Evolutionary conservation across 2,888 invertebrate species (phyloP), one percentile per base, ranked within the genome.

Genomic region (Venusia cambrica): DNA sequence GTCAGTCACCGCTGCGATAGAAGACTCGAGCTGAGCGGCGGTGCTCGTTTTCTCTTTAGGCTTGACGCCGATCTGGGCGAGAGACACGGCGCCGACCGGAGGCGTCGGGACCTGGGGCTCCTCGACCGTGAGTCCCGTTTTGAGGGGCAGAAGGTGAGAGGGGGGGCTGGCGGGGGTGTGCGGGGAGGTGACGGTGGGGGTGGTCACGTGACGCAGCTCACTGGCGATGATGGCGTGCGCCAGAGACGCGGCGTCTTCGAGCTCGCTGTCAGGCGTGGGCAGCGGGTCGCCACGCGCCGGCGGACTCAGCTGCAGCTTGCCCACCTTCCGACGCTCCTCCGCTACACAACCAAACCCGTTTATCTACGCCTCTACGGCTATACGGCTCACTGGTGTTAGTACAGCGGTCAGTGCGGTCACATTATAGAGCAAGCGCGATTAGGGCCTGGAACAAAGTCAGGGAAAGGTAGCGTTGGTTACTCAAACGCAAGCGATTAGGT

Each of bases 401-500:
- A 69, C 72, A 78, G 75, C 83, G 45, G 85, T 88, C 88, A 88
- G 87, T 88, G 87, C 83, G 76, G 70, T 88, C 88, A 88, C 88
- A 88, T 85, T 83, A 88, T 71, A 78, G 87, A 80, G 81, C 88
- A 88, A 88, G 87, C 87, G 81, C 87, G 87, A 87, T 87, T 87
- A 88, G 84, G 79, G 87, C 87, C 88, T 88, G 88, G 79, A 88
- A 88, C 88, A 88, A 84, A 85, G 77, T 87, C 71, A 79, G 81
- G 80, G 81, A 85, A 85, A 81, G 74, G 73, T 84, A 77, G 76
- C 83, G 60, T 64, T 70, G 87, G 87, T 88, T 84, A 75, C 61
- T 65, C 56, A 77, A 81, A 80, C 67, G 80, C 84, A 79, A 76
- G 84, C 81, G 69, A 73, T 81, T 84, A 84, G 77, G 48, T 58